Evolutionary conservation across 2,888 invertebrate species (phyloP).

Genomic region (Fabriciana adippe): DNA sequence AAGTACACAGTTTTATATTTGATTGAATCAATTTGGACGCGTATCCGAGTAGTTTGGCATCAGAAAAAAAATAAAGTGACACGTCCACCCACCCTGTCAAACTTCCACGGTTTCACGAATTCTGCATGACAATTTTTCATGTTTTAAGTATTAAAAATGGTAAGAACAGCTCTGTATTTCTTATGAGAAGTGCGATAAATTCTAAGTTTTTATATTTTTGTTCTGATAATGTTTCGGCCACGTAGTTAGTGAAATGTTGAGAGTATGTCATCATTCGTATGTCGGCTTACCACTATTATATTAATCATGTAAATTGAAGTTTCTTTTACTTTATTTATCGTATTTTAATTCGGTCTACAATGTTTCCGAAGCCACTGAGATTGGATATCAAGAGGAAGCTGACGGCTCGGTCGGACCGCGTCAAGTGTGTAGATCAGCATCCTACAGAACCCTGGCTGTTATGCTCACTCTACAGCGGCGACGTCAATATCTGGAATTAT

Average conservation of each 20-base stretch:
- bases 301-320: constrained; percentile 39
- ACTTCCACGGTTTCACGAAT: constrained; percentile 59
- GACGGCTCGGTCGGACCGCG: constrained; percentile 98
- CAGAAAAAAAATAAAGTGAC: constrained; percentile 65
- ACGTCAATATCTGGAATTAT: constrained; percentile 99
- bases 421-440: constrained; percentile 98
- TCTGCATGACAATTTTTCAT: constrained; percentile 67
- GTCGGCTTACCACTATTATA: constrained; percentile 59
- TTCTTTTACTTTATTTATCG: constrained; percentile 20
- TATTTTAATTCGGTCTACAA: constrained; percentile 45
- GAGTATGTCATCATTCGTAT: constrained; percentile 62
- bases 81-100: constrained; percentile 76
- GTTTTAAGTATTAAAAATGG: constrained; percentile 74
- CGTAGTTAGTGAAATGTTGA: constrained; percentile 53
- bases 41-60: constrained; percentile 42
- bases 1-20: background rate
- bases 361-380: constrained; percentile 90
- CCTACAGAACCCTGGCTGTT: constrained; percentile 99
- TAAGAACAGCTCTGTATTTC: constrained; percentile 54
- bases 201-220: constrained; percentile 23
- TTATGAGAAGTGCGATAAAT: constrained; percentile 35
- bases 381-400: constrained; percentile 99
- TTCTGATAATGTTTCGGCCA: constrained; percentile 46
- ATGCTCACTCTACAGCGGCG: constrained; percentile 98
- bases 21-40: constrained; percentile 16